A percentile compares a stretch with the other conserved stretches of the same genome.
These are phyloP conservation scores for Wiebesia pumilae DNA, from an alignment of 1,140 invertebrate species.

Conservation along the genomic window DNA sequence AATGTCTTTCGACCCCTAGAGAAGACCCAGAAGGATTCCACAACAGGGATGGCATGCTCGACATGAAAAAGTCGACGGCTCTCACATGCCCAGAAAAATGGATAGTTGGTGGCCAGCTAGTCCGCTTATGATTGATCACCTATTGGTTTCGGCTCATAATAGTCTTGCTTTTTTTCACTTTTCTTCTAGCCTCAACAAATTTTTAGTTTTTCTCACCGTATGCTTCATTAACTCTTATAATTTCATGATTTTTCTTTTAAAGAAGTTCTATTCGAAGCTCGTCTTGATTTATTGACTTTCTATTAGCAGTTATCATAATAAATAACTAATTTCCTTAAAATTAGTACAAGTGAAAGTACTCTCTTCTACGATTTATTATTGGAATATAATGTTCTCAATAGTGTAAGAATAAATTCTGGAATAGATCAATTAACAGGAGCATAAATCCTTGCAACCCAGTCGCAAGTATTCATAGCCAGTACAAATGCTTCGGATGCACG, in stretches of 20 bases:
- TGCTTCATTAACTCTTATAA: not conserved
- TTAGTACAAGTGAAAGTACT: not conserved
- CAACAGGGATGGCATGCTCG: slow-evolving; percentile 56
- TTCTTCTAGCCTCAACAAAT: slow-evolving; percentile 32
- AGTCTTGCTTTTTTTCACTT: slow-evolving; percentile 55
- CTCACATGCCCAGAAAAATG: slow-evolving; percentile 71
- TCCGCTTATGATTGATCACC: slow-evolving; percentile 71
- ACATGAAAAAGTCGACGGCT: slow-evolving; percentile 68
- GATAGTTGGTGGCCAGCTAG: slow-evolving; percentile 59
- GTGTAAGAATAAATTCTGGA: no score
- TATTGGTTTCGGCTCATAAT: slow-evolving; percentile 62
- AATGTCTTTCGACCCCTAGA: slow-evolving; percentile 71
- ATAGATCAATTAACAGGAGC: no score
- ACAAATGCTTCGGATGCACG: not conserved
- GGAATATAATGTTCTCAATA: no score
- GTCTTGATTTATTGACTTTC: not conserved
- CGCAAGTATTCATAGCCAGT: not conserved
- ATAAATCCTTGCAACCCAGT: no score
- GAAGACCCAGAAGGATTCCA: slow-evolving; percentile 65
- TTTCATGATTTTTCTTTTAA: not conserved
- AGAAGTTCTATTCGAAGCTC: not conserved
- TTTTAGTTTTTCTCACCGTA: slow-evolving; percentile 30
- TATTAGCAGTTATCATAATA: not conserved
- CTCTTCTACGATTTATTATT: no score
- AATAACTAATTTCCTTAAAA: not conserved